Percentiles rank a stretch among this genome's conserved stretches.
These are phyloP conservation scores for Agelastica alni DNA, from an alignment of 2,888 invertebrate species.

Conservation along the genomic window DNA sequence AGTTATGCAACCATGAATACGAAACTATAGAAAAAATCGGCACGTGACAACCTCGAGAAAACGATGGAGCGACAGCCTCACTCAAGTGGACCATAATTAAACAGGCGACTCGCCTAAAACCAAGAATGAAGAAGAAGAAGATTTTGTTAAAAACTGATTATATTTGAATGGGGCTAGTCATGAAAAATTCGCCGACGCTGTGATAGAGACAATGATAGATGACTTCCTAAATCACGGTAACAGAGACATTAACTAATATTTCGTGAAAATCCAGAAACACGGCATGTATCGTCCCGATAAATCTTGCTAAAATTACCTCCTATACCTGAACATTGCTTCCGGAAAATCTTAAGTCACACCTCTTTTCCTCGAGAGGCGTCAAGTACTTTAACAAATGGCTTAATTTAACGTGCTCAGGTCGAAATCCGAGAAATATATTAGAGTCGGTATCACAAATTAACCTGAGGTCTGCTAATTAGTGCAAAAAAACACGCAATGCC, in stretches of 20 bases:
- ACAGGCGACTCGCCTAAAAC: no score
- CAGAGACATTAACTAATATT: slow-evolving; percentile 27
- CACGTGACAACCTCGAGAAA: no score
- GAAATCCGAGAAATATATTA: slow-evolving; percentile 29
- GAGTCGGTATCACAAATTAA: slow-evolving; percentile 26
- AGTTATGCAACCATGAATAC: no score
- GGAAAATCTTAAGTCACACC: slow-evolving; percentile 31
- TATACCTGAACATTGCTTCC: slow-evolving; percentile 30
- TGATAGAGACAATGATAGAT: slow-evolving; percentile 18
- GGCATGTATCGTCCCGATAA: slow-evolving; percentile 21
- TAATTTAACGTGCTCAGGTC: slow-evolving; percentile 27
- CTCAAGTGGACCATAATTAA: no score
- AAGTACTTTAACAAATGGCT: slow-evolving; percentile 27
- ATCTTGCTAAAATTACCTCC: slow-evolving; percentile 29
- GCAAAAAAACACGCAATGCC: slow-evolving; percentile 27
- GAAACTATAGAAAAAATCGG: no score
- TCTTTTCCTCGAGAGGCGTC: slow-evolving; percentile 29
- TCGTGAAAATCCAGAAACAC: slow-evolving; percentile 22
- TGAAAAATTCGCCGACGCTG: no score
- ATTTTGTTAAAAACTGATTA: no score
- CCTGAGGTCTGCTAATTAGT: slow-evolving; percentile 24
- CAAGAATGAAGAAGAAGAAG: no score
- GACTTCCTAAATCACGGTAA: slow-evolving; percentile 24
- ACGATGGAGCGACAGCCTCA: no score
- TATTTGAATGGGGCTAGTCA: no score